These are phyloP conservation scores for Agrilus cyanescens DNA, from an alignment of 2,888 invertebrate genomes.

Conservation along the genomic window DNA sequence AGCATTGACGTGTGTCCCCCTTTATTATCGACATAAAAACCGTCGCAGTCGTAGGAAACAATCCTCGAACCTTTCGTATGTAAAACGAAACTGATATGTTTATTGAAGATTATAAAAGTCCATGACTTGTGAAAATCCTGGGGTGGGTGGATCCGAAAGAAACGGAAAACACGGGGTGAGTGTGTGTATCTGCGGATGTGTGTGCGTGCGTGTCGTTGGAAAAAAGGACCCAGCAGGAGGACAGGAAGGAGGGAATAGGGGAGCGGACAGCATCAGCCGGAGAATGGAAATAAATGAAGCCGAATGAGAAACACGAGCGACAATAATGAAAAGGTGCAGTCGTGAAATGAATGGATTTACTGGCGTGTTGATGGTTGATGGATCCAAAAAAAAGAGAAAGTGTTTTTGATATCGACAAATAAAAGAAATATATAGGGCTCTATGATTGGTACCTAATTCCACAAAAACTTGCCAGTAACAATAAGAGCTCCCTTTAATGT, in stretches of 20 bases:
- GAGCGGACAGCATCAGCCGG: constrained; percentile 1
- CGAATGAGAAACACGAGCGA: constrained; percentile 29
- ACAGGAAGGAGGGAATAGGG: not conserved
- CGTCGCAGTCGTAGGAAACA: constrained; percentile 20
- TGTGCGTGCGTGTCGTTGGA: constrained; percentile 26
- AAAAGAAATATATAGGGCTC: too few species aligned
- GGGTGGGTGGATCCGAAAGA: constrained; percentile 13
- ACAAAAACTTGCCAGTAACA: too few species aligned
- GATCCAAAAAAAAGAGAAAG: too few species aligned
- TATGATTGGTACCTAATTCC: too few species aligned
- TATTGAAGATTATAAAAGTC: constrained; percentile 37
- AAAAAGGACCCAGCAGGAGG: constrained; percentile 13
- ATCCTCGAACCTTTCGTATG: constrained; percentile 34
- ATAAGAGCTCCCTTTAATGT: too few species aligned
- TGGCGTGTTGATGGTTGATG: too few species aligned
- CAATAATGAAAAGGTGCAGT: constrained; percentile 28
- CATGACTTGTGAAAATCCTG: constrained; percentile 39
- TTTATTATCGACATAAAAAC: too few species aligned
- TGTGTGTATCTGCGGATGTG: constrained; percentile 19
- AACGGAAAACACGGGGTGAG: too few species aligned
- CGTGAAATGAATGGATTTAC: not conserved
- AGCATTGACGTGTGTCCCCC: not conserved
- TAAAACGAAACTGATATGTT: constrained; percentile 36
- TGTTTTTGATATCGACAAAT: too few species aligned
- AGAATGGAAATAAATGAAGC: constrained; percentile 36